These are phyloP conservation scores for Enteromius treurensis DNA, from an alignment of 2,797 vertebrate species.

Conservation along the genomic window DNA sequence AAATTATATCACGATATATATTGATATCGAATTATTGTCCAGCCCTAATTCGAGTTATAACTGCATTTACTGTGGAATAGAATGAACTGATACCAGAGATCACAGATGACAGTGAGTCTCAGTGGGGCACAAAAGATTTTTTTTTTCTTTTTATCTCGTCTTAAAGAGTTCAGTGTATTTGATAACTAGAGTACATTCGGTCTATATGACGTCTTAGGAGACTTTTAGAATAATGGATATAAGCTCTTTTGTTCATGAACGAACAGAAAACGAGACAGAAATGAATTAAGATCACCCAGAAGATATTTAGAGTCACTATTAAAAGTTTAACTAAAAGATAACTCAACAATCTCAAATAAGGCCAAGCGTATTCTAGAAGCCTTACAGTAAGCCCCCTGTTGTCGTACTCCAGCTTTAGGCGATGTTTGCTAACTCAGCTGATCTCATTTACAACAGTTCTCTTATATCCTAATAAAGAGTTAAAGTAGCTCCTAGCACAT, in stretches of 20 bases:
- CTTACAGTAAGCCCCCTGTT: not conserved
- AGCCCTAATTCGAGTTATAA: not conserved
- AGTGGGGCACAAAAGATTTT: not conserved
- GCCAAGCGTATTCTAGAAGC: not conserved
- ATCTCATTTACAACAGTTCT: conserved; percentile 48
- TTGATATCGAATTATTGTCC: too few species aligned
- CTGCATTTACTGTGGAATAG: conserved; percentile 10
- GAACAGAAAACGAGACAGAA: not conserved
- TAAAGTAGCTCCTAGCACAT: conserved; percentile 44
- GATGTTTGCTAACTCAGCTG: conserved; percentile 56
- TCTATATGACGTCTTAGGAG: not conserved
- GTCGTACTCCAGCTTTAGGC: conserved; percentile 9
- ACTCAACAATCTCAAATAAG: conserved; percentile 12
- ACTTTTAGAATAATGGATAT: conserved; percentile 13
- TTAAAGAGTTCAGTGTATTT: conserved; percentile 11
- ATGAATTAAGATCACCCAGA: conserved; percentile 10
- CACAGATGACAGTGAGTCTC: conserved; percentile 10
- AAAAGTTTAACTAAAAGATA: not conserved
- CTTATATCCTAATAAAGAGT: conserved; percentile 51
- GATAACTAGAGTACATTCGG: not conserved
- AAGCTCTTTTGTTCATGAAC: not conserved
- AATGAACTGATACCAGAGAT: conserved; percentile 12
- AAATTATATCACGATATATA: too few species aligned
- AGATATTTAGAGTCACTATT: conserved; percentile 17
- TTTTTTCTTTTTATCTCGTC: not conserved